A percentile compares a stretch with the other conserved stretches of the same genome.
phyloP scores from a whole-genome alignment of 2,113 vertebrate genomes.

The Ranitomeya imitator region DNA sequence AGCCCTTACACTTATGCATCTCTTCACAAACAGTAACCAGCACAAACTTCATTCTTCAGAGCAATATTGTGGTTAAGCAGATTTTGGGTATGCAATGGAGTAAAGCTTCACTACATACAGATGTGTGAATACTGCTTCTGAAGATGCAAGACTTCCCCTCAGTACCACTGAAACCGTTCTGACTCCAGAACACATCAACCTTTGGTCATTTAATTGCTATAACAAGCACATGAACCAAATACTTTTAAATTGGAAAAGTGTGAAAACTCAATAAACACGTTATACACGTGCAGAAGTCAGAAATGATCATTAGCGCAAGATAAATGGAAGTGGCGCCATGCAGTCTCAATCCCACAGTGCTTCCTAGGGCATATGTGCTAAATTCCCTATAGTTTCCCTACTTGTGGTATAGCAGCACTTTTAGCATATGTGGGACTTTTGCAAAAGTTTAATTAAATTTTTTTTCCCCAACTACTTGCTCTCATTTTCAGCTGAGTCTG shows the following conservation, averaged over 20 bases:
- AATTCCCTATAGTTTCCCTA: constrained; percentile 25
- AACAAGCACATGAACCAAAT: not conserved
- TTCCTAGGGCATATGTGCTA: not conserved
- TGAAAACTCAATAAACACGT: not conserved
- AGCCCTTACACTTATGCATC: too few species aligned
- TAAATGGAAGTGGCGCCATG: not conserved
- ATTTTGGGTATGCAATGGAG: too few species aligned
- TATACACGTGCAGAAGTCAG: not conserved
- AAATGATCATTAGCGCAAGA: not conserved
- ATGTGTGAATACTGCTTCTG: too few species aligned
- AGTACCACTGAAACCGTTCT: too few species aligned
- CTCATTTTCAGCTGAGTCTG: not conserved
- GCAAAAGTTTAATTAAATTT: constrained; percentile 5
- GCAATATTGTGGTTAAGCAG: too few species aligned
- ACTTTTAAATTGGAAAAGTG: not conserved
- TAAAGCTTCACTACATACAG: too few species aligned
- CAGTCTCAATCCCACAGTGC: not conserved
- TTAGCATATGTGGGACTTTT: not conserved
- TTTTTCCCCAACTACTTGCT: constrained; percentile 4
- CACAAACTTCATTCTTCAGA: too few species aligned
- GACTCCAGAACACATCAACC: too few species aligned
- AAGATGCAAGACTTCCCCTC: too few species aligned
- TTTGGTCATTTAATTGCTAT: too few species aligned
- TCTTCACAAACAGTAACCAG: too few species aligned
- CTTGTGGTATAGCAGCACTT: not conserved